These are phyloP conservation scores for Osedax frankpressi DNA, from an alignment of 2,888 invertebrate genomes.

Conservation along the genomic window DNA sequence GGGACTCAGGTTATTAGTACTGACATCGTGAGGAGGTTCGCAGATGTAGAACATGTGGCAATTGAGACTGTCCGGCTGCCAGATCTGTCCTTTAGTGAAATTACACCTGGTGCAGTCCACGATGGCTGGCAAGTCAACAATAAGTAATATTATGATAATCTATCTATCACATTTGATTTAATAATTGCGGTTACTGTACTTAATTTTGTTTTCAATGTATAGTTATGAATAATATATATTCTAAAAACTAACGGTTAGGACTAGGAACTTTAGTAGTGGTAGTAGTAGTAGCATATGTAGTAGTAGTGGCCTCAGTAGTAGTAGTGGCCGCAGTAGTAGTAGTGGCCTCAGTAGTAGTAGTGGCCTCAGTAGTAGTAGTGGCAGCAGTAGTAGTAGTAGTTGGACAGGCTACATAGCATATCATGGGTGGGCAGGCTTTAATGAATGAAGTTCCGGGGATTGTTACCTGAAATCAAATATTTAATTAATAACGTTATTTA, in stretches of 20 bases:
- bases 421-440: conserved; percentile 13
- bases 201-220: neutral
- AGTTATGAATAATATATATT: too few species aligned
- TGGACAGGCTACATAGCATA: conserved; percentile 17
- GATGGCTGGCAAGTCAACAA: neutral
- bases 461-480: too few species aligned
- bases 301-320: neutral
- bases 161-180: neutral
- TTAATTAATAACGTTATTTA: too few species aligned
- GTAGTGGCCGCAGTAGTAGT: neutral
- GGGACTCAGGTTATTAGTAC: too few species aligned
- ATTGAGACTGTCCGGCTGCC: neutral
- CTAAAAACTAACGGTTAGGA: too few species aligned
- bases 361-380: conserved; percentile 4
- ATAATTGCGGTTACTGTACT: neutral
- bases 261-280: too few species aligned
- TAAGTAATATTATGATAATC: too few species aligned
- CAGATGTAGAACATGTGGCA: neutral
- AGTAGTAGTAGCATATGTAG: neutral
- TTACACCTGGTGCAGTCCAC: neutral
- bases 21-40: neutral
- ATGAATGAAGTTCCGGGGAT: neutral
- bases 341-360: neutral
- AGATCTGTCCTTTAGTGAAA: neutral
- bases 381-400: conserved; percentile 11